phyloP scores from a whole-genome alignment of 37 sponge, comb jelly and placozoan species.

The Bolinopsis microptera region DNA sequence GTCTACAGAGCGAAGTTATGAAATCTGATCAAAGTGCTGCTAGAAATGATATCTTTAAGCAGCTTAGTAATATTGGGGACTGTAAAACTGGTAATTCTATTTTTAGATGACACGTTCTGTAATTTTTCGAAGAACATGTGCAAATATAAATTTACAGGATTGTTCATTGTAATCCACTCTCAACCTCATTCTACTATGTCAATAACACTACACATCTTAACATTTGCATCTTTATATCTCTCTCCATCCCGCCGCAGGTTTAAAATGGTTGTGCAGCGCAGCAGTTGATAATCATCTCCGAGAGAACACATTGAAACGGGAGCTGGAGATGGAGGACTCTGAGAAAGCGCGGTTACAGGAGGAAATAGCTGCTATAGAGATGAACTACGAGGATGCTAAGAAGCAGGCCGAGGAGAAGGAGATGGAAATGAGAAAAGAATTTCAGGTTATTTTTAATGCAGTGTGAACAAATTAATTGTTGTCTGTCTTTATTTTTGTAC shows the following conservation, averaged over 20 bases:
- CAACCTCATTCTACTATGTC: no score
- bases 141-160: no score
- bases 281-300: slow-evolving; percentile 34
- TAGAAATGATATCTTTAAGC: slow-evolving; percentile 41
- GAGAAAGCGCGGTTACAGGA: slow-evolving; percentile 35
- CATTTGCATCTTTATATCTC: no score
- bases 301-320: not conserved
- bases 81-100: slow-evolving; percentile 54
- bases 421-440: not conserved
- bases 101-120: no score
- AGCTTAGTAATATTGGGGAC: slow-evolving; percentile 35
- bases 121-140: no score
- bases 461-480: not conserved
- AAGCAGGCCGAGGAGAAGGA: not conserved
- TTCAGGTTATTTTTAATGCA: slow-evolving; percentile 7
- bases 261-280: slow-evolving; percentile 40
- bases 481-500: no score
- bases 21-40: slow-evolving; percentile 10
- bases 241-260: no score
- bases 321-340: not conserved
- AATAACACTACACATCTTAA: no score
- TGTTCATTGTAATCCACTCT: no score
- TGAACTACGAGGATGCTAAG: slow-evolving; percentile 31
- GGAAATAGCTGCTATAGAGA: slow-evolving; percentile 33
- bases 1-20: slow-evolving; percentile 49